These are phyloP conservation scores for Myotis yumanensis DNA, from an alignment of 2,113 vertebrate species.

Conservation along the genomic window DNA sequence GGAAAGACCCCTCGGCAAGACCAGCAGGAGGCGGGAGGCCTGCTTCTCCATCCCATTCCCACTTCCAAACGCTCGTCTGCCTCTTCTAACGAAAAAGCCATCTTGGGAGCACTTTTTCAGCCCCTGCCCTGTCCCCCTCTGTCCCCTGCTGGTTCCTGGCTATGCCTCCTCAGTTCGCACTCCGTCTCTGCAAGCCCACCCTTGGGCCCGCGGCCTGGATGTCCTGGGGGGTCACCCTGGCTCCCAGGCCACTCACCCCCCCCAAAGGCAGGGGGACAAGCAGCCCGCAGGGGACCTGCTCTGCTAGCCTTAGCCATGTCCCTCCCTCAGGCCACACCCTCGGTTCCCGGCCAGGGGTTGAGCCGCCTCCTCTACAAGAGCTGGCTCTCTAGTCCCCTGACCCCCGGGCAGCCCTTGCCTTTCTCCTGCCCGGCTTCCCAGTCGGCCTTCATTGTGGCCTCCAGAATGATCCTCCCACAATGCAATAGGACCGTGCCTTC, in stretches of 20 bases:
- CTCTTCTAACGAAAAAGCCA: neutral
- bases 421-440: neutral
- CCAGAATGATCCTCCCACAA: neutral
- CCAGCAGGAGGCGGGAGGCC: neutral
- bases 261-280: fast-evolving
- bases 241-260: no score
- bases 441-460: fast-evolving
- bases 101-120: no score
- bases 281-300: no score
- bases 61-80: neutral
- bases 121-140: fast-evolving
- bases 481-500: neutral
- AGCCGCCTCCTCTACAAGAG: no score
- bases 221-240: neutral
- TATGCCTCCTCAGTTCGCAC: neutral
- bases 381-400: neutral
- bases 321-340: neutral
- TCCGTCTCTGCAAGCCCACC: neutral
- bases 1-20: neutral
- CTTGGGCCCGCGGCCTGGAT: neutral
- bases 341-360: no score
- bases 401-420: neutral
- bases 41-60: neutral
- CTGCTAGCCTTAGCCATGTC: no score
- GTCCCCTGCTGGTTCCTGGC: neutral